A percentile compares a stretch with the other conserved stretches of the same genome.
phyloP scores from a whole-genome alignment of 2,888 invertebrate genomes.

The Stictocephala bisonia region DNA sequence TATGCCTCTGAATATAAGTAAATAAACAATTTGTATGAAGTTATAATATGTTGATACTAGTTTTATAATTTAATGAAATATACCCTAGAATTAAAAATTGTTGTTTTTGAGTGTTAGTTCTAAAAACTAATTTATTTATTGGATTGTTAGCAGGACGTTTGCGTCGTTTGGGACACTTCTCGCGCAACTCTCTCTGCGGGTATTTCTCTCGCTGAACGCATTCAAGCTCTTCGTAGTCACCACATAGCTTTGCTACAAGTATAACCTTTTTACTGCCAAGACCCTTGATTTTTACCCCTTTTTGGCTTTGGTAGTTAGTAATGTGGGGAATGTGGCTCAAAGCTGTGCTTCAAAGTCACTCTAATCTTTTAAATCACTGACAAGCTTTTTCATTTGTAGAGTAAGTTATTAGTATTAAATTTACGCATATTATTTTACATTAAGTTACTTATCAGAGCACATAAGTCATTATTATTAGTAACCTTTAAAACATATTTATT shows the following conservation, averaged over 20 bases:
- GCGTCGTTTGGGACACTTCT: slow-evolving; percentile 82
- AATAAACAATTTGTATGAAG: too few species aligned
- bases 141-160: slow-evolving; percentile 76
- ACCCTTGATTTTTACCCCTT: background rate
- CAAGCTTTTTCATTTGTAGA: background rate
- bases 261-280: slow-evolving; percentile 21
- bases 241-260: slow-evolving; percentile 34
- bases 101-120: too few species aligned
- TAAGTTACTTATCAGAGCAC: background rate
- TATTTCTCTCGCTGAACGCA: slow-evolving; percentile 62
- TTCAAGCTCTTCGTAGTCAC: slow-evolving; percentile 16
- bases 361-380: too few species aligned
- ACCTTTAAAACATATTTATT: too few species aligned
- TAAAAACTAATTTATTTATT: too few species aligned
- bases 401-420: background rate
- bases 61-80: too few species aligned
- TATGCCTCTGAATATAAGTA: too few species aligned
- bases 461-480: too few species aligned
- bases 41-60: too few species aligned
- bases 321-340: too few species aligned
- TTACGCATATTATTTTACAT: background rate
- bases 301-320: slow-evolving; percentile 29
- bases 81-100: too few species aligned
- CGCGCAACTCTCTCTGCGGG: slow-evolving; percentile 85
- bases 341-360: background rate